phyloP scores from a whole-genome alignment of 2,888 invertebrate genomes.

The Apotomis turbidana region DNA sequence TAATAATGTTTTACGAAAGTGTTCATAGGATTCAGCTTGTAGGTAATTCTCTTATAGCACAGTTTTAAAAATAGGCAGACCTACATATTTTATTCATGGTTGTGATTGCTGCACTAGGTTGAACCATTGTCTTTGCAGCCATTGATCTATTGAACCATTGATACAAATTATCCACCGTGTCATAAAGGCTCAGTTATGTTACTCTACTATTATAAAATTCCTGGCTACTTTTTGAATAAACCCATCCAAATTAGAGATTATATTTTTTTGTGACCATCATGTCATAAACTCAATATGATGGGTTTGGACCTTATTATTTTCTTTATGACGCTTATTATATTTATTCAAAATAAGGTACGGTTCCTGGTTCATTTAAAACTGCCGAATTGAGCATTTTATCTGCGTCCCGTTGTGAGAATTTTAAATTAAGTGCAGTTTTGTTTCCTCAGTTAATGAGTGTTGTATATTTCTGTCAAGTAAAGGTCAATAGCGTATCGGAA shows the following conservation, averaged over 20 bases:
- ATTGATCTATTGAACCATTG: too few relatives aligned
- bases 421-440: conserved; percentile 27
- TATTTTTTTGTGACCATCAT: conserved; percentile 63
- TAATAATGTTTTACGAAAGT: too few relatives aligned
- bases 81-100: too few relatives aligned
- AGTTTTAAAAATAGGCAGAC: too few relatives aligned
- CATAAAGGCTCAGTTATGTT: too few relatives aligned
- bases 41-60: too few relatives aligned
- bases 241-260: conserved; percentile 57
- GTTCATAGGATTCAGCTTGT: too few relatives aligned
- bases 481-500: conserved; percentile 26
- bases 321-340: conserved; percentile 36
- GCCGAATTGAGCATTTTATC: conserved; percentile 62
- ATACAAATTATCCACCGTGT: too few relatives aligned
- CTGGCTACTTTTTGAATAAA: conserved; percentile 46
- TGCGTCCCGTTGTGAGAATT: conserved; percentile 45
- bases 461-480: conserved; percentile 18
- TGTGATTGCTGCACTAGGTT: too few relatives aligned
- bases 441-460: conserved; percentile 11
- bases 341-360: conserved; percentile 49
- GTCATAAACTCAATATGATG: conserved; percentile 67
- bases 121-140: too few relatives aligned
- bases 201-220: conserved; percentile 5
- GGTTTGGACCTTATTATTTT: conserved; percentile 57
- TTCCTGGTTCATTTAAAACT: conserved; percentile 59